A percentile compares a stretch with the other conserved stretches of the same genome.
These are phyloP conservation scores for Hydroisotoma schaefferi DNA, from an alignment of 2,888 invertebrate species.

Conservation along the genomic window DNA sequence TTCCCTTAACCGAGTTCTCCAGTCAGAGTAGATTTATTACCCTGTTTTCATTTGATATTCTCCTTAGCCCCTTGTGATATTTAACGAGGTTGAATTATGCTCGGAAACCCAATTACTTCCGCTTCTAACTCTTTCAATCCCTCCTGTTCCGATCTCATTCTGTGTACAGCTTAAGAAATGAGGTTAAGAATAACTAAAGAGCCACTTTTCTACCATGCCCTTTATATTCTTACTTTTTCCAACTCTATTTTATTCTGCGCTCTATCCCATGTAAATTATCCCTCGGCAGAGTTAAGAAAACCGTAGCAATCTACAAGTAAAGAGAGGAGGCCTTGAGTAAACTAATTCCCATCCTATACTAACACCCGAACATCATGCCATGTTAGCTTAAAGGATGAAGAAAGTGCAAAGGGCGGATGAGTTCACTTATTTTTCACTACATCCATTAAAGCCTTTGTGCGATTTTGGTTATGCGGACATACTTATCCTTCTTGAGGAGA, in stretches of 20 bases:
- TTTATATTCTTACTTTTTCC: no score
- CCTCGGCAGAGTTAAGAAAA: no score
- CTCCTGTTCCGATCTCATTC: not conserved
- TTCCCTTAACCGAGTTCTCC: constrained; percentile 37
- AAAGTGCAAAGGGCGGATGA: constrained; percentile 14
- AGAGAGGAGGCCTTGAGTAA: no score
- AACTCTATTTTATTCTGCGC: no score
- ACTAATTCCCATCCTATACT: not conserved
- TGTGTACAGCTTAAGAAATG: not conserved
- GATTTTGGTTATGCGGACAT: not conserved
- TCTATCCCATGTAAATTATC: no score
- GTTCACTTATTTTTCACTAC: constrained; percentile 16
- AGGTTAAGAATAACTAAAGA: constrained; percentile 1
- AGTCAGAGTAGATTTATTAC: constrained; percentile 41
- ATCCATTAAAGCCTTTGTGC: constrained; percentile 7
- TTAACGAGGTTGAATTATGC: constrained; percentile 46
- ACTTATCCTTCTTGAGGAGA: no score
- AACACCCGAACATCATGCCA: no score
- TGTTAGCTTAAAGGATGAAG: constrained; percentile 7
- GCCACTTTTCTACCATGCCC: not conserved
- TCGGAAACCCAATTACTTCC: constrained; percentile 47
- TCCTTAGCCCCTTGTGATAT: constrained; percentile 30
- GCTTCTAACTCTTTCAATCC: constrained; percentile 15
- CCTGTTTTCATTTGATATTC: constrained; percentile 40
- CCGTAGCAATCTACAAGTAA: no score